Base-by-base conservation (phyloP, 2,888 invertebrate species). In the Nomada fucata region DNA sequence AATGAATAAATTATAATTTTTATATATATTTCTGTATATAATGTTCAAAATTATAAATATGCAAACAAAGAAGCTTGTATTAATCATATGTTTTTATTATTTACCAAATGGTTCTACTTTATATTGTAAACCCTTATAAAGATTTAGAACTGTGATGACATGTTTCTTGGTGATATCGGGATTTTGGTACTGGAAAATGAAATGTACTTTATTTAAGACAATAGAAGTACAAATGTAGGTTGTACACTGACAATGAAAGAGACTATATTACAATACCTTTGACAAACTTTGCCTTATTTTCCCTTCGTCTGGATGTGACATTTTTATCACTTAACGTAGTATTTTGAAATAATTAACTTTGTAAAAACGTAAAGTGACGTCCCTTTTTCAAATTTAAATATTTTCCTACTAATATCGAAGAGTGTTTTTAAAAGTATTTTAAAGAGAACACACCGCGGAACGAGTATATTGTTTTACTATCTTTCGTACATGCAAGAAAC, bases 71-170 rank as follows among this genome's bases (percentile, higher is more conserved):
- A 42, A 26, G 9, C 44, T 36, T 26, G 29, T 47, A 59, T 29
- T 18, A 53, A 9, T 60, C 5, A 29, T 29, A 47, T 2, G 20
- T 72, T 70, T 29, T 1, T 11, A 52, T 23, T 61, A 92, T 95
- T 95, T 94, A 97, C 97, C 96, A 94, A 96, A 97, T 76, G 95
- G 95, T 85, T 97, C 96, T 84, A 95, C 93, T 84, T 95, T 95
- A 71, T 96, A 96, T 67, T 94, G 93, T 76, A 97, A 94, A 82
- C 96, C 96, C 88, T 94, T 95, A 92, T 97, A 97, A 75, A 95
- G 94, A 74, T 94, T 94, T 61, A 96, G 92, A n/a, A 95, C 96
- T 91, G 94, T 95, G 64, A 95, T 86, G 23, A 97, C 95, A 93
- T 97, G 97, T 90, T 95, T 95, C 87, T 95, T 95, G 1, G 96